Base-by-base conservation (phyloP, 2,113 vertebrate species). In the Bos indicus region DNA sequence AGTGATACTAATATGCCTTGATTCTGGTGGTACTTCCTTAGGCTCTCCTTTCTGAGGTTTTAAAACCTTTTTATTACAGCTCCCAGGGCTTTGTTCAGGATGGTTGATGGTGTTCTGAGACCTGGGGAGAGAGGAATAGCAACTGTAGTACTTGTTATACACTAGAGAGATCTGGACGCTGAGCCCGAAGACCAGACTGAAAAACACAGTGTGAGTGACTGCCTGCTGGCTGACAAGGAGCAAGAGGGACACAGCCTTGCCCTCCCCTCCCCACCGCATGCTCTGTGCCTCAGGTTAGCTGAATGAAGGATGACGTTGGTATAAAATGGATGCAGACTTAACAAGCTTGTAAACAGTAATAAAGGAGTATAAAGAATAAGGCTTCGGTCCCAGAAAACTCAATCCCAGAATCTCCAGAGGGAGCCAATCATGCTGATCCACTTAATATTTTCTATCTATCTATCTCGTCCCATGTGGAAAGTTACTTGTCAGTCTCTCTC, bases 31-130 rank as follows among this genome's bases (percentile, higher is more conserved):
- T 94, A 33, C 46, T 36, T 95, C 97, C 90, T 87, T 12, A 0
- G 92, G 90, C 59, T 96, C 52, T 95, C 23, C 64, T 97, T 78
- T 86, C 78, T 86, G 82, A 93, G 85, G 16, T 92, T 95, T 95
- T 95, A 85, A 96, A 91, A 74, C 51, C 71, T 90, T 94, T 96
- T 94, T 89, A 91, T 90, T 88, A 83, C 30, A 87, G 54, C 64
- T 95, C 81, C 23, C n/a, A 54, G 57, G 86, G 87, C 67, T 91
- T 96, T 52, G 83, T 89, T 98, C 51, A 33, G 93, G 88, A 80
- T 94, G 57, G 89, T 71, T 86, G 86, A 36, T 57, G 33, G n/a
- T 84, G 7, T 88, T 93, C 64, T 64, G 28, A 94, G 60, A 94
- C 46, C 93, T 67, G 25, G 8, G 51, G 62, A 97, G 43, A 95